phyloP scores from a whole-genome alignment of 2,888 invertebrate genomes.

The Sepioteuthis lessoniana region DNA sequence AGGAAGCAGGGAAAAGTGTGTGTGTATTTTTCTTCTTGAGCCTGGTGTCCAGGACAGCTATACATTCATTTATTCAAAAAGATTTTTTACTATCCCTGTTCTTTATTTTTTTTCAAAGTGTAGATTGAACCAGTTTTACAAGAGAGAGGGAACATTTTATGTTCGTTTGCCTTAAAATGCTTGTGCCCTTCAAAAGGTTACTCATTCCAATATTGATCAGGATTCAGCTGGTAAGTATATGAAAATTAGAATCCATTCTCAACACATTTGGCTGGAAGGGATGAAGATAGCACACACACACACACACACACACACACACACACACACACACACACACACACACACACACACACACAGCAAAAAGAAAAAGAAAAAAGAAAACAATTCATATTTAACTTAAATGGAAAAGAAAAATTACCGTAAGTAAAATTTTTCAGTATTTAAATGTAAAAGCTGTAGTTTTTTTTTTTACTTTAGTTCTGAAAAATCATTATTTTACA shows the following conservation, averaged over 20 bases:
- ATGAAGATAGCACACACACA: neutral
- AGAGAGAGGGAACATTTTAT: neutral
- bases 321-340: neutral
- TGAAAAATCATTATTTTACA: no score
- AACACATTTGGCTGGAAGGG: neutral
- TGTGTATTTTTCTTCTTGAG: neutral
- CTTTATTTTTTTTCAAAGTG: neutral
- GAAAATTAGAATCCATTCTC: no score
- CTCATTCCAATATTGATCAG: neutral
- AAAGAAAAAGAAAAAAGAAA: neutral
- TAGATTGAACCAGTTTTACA: neutral
- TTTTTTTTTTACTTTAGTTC: no score
- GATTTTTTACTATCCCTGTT: neutral
- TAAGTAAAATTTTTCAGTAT: no score
- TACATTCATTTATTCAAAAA: neutral
- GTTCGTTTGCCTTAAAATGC: neutral
- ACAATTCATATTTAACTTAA: no score
- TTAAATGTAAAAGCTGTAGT: no score
- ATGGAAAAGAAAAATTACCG: neutral
- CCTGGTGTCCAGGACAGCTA: neutral
- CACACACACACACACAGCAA: neutral
- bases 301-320: neutral
- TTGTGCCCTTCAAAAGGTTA: neutral
- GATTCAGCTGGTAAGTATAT: neutral
- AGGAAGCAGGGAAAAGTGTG: neutral